Evolutionary conservation across 2,888 invertebrate species (phyloP).

Genomic region (Antitype chi): DNA sequence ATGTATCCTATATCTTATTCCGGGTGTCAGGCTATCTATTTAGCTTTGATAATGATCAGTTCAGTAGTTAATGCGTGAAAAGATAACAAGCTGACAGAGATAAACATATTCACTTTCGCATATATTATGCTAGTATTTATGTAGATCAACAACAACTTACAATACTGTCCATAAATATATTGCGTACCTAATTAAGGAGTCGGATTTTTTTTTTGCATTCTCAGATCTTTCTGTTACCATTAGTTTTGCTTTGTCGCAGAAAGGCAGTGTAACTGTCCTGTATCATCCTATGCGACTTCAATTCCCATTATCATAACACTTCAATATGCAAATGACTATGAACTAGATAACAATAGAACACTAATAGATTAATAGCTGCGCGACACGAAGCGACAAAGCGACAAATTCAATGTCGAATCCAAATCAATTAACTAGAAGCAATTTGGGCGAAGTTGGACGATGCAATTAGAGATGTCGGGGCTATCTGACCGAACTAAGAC

Average conservation of each 20-base stretch:
- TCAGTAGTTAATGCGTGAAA: too few relatives aligned
- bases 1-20: too few relatives aligned
- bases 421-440: constrained; percentile 87
- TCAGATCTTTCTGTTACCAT: not conserved
- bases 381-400: constrained; percentile 70
- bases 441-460: constrained; percentile 81
- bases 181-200: not conserved
- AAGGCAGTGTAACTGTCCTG: not conserved
- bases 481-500: constrained; percentile 68
- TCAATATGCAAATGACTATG: constrained; percentile 69
- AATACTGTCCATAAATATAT: not conserved
- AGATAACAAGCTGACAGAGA: too few relatives aligned
- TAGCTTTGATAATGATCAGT: too few relatives aligned
- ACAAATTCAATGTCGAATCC: constrained; percentile 76
- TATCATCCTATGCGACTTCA: constrained; percentile 12
- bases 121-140: too few relatives aligned
- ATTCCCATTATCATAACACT: constrained; percentile 52
- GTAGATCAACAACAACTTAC: too few relatives aligned
- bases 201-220: too few relatives aligned
- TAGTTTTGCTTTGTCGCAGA: not conserved
- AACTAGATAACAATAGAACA: constrained; percentile 68
- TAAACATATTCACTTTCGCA: too few relatives aligned
- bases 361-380: constrained; percentile 73
- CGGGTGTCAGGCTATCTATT: too few relatives aligned
- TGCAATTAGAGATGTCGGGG: constrained; percentile 80